Conservation (phyloP, 2,797 vertebrate genomes). For the Smutsia temminckii region DNA sequence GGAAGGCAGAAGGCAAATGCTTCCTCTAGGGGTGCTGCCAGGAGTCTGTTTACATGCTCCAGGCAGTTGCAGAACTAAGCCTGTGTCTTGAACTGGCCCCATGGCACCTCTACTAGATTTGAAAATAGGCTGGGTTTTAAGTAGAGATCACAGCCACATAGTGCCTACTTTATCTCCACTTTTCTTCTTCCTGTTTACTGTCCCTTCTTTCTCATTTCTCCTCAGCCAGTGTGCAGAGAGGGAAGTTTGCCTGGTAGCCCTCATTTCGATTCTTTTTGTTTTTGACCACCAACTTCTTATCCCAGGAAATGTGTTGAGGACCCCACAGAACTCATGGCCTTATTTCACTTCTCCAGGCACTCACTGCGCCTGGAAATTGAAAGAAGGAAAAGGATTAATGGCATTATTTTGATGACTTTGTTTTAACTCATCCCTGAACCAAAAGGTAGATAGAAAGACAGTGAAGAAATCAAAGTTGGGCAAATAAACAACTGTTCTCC, state of each 20-base stretch:
- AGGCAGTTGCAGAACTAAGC: neutral
- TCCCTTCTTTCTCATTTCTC: neutral
- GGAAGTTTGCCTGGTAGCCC: neutral
- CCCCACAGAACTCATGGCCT: neutral
- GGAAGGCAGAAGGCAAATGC: neutral
- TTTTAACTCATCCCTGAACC: slow-evolving; percentile 50
- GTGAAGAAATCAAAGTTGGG: slow-evolving; percentile 37
- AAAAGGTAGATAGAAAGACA: slow-evolving; percentile 48
- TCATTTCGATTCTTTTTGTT: slow-evolving; percentile 36
- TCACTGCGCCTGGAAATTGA: slow-evolving; percentile 12
- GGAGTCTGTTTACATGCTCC: neutral
- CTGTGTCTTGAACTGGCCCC: neutral
- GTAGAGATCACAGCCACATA: neutral
- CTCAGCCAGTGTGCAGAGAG: neutral
- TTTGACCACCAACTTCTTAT: slow-evolving; percentile 48
- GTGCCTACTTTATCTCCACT: neutral
- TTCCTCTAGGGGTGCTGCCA: neutral
- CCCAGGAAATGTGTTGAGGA: slow-evolving; percentile 32
- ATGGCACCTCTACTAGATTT: neutral
- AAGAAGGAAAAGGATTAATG: slow-evolving; percentile 57
- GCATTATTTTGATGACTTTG: slow-evolving; percentile 32
- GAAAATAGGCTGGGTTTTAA: neutral
- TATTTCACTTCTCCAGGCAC: slow-evolving; percentile 6
- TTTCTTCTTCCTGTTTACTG: neutral
- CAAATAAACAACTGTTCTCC: slow-evolving; percentile 46